These are phyloP conservation scores for Aspiorhynchus laticeps DNA, from an alignment of 2,113 vertebrate species.

Conservation along the genomic window DNA sequence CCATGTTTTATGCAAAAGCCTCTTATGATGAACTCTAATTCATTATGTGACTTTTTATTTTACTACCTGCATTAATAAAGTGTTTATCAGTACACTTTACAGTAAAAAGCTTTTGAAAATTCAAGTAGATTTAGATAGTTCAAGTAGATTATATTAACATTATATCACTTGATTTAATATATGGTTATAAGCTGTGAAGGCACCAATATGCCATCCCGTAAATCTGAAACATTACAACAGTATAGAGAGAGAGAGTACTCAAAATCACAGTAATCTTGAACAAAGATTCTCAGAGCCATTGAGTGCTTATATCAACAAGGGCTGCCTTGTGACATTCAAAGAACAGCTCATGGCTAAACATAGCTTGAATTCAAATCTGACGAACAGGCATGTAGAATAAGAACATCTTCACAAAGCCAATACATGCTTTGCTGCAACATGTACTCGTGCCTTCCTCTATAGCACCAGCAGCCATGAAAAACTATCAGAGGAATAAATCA, in stretches of 20 bases:
- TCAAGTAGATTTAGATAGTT: background rate
- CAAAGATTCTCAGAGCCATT: background rate
- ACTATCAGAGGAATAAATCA: conserved; percentile 50
- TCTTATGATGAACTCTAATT: background rate
- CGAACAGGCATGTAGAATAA: background rate
- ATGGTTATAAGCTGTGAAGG: background rate
- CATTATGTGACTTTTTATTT: background rate
- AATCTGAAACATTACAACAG: background rate
- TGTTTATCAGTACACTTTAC: background rate
- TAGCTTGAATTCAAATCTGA: background rate
- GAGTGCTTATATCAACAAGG: background rate
- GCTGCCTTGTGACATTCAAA: background rate
- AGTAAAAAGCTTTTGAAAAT: background rate
- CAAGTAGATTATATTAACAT: background rate
- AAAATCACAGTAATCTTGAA: background rate
- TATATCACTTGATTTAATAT: background rate
- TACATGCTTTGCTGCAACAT: background rate
- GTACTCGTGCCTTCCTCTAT: background rate
- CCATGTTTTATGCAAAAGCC: background rate
- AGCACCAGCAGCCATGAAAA: conserved; percentile 8
- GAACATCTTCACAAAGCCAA: background rate
- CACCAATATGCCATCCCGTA: background rate
- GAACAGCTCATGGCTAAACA: background rate
- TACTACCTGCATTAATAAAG: background rate
- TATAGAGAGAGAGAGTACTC: background rate